Evolutionary conservation across 2,888 invertebrate species (phyloP).

Genomic region (Polia nebulosa): DNA sequence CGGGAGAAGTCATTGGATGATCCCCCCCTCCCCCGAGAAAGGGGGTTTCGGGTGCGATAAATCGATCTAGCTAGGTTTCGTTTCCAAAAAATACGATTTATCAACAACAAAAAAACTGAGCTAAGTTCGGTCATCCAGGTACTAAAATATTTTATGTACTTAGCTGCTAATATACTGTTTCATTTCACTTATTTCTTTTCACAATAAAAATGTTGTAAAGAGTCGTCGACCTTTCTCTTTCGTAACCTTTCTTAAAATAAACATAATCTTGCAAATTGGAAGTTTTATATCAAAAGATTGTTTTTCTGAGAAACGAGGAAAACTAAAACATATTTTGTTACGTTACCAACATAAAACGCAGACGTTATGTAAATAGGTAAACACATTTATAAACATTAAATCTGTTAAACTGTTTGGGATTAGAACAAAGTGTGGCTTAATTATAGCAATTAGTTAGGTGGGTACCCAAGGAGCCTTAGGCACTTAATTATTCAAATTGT

Average conservation of each 20-base stretch:
- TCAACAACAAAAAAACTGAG: too few relatives aligned
- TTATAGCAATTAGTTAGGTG: background rate
- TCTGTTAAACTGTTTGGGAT: slow-evolving; percentile 4
- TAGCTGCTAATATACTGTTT: too few relatives aligned
- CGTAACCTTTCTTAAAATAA: background rate
- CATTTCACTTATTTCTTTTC: background rate
- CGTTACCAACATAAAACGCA: background rate
- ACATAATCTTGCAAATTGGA: background rate
- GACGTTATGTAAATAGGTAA: background rate
- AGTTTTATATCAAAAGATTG: background rate
- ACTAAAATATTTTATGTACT: too few relatives aligned
- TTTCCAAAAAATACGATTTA: too few relatives aligned
- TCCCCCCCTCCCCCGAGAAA: too few relatives aligned
- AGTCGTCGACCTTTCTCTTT: background rate
- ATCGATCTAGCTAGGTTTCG: too few relatives aligned
- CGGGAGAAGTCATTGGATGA: too few relatives aligned
- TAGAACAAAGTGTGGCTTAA: background rate
- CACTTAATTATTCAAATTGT: slow-evolving; percentile 9
- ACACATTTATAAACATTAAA: slow-evolving; percentile 1
- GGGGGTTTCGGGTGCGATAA: too few relatives aligned
- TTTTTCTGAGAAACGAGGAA: slow-evolving; percentile 7
- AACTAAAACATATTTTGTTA: slow-evolving; percentile 1
- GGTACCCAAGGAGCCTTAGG: background rate
- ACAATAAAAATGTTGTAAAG: background rate
- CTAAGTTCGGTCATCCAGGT: too few relatives aligned